phyloP scores from a whole-genome alignment of 2,113 vertebrate species.

The Aptenodytes forsteri region DNA sequence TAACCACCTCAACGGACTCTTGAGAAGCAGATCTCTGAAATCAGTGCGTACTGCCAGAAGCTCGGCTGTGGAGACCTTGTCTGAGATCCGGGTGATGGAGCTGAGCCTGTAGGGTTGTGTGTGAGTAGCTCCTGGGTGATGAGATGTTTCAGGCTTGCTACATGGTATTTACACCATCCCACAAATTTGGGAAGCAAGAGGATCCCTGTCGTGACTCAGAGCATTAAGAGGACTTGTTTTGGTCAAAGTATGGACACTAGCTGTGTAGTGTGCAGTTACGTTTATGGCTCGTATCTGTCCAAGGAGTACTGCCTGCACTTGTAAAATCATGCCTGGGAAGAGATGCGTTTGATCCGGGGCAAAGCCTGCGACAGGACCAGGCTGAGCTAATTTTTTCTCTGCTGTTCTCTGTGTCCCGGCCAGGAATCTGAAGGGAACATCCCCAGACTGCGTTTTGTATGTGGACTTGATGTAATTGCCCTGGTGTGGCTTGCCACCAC shows the following conservation, averaged over 20 bases:
- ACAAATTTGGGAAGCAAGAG: not conserved
- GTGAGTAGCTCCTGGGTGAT: no score
- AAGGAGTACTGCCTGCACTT: not conserved
- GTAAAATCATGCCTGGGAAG: not conserved
- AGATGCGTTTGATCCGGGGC: not conserved
- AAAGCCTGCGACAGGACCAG: not conserved
- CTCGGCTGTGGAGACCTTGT: not conserved
- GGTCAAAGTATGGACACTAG: not conserved
- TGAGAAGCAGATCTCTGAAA: not conserved
- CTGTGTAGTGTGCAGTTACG: not conserved
- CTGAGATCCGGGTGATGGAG: not conserved
- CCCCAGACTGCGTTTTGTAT: not conserved
- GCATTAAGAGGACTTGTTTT: not conserved
- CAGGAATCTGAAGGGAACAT: not conserved
- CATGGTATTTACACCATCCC: not conserved
- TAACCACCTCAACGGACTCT: accelerated
- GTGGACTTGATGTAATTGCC: not conserved
- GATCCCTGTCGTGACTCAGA: accelerated
- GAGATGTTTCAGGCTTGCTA: not conserved
- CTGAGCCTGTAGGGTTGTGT: not conserved
- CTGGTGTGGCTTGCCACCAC: accelerated
- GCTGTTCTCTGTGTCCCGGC: not conserved
- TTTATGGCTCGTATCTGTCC: accelerated
- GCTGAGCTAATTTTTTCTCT: not conserved
- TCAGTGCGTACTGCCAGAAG: not conserved